Evolutionary conservation across 2,888 invertebrate species (phyloP), one percentile per base, ranked within the genome.

Genomic region (Drosophila kuntzei): DNA sequence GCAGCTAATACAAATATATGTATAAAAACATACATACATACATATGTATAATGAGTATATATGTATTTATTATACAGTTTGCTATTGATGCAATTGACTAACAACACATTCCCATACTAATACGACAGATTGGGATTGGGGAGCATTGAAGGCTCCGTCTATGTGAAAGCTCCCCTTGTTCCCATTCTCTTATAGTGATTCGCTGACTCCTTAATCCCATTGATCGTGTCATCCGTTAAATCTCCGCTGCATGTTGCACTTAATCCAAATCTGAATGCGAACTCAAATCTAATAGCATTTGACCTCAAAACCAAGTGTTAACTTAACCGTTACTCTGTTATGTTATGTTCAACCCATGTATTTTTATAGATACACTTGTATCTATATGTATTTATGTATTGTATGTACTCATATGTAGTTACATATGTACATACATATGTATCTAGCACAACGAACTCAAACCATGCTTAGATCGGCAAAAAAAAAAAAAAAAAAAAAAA

Each of bases 181-280:
- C 7, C 27, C 32, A 47, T 14, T 3, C 50, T 25, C 29, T 20
- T 20, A 2, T 16, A 2, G 20, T 12, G 12, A 41, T 12, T 41
- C 20, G 20, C 18, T 18, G 39, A 18, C 39, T 39, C 18, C 18
- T 39, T 39, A 27, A 18, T 36, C 20, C 14, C 14, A 22, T 34
- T 44, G 16, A 50, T 32, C 51, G 37, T 34, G 61, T 29, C 49
- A 68, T 61, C 36, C 55, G 44, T 54, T 46, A n/a, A 53, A 58
- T 41, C n/a, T 53, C 46, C 46, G 73, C 73, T 72, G 74, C 74
- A 69, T 73, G 73, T 29, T 63, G 73, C 72, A 67, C 39, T 53
- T 68, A 46, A 71, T 36, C 36, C 29, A 47, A 18, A 53, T 27
- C 18, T 34, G 61, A 41, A 60, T 72, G 29, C 32, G 25, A 64